Evolutionary conservation across 64 coral and sea anemone species (phyloP), one percentile per base, ranked within the genome.

Genomic region (Orbicella faveolata): DNA sequence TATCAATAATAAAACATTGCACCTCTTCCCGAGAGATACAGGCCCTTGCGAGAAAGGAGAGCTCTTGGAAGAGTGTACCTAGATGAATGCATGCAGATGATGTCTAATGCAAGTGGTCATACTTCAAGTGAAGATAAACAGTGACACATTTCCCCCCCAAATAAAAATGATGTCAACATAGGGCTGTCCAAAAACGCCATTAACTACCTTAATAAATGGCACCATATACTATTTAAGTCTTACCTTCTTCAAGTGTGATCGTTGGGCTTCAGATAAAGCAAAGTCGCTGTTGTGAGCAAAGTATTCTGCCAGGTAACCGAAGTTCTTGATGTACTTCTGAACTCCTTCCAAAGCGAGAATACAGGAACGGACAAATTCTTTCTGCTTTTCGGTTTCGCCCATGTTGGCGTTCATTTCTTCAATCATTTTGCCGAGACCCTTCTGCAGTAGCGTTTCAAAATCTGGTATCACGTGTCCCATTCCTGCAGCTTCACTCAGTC

Each of bases 401-500:
- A 23, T n/a, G n/a, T 85, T 77, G 19, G 72, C 61, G 0, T 78
- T 78, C 87, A 94, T 72, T 23, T 94, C 92, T 0, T 89, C 11
- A 14, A 61, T 94, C 79, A 94, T 89, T 86, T 89, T 19, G 1
- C 80, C n/a, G 55, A 59, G 18, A 63, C 91, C 92, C 83, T 93
- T 93, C 34, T 88, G 44, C 54, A 93, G 72, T 1, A 93, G 59
- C 0, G 79, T 93, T 53, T 93, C 77, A 68, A 37, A 89, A 26
- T 89, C 86, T 20, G 92, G 92, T 39, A 93, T 76, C 16, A 93
- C 92, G 37, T 93, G 92, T 0, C 92, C 92, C 57, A 93, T 83
- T 12, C 69, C 86, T 23, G 86, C 92, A 9, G 92, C 87, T 18
- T 94, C 92, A 16, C 92, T 94, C 3, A 94, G 87, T 0, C 92